A percentile compares a stretch with the other conserved stretches of the same genome.
Evolutionary conservation across 1,140 invertebrate species (phyloP).

Genomic region (Caligus rogercresseyi): DNA sequence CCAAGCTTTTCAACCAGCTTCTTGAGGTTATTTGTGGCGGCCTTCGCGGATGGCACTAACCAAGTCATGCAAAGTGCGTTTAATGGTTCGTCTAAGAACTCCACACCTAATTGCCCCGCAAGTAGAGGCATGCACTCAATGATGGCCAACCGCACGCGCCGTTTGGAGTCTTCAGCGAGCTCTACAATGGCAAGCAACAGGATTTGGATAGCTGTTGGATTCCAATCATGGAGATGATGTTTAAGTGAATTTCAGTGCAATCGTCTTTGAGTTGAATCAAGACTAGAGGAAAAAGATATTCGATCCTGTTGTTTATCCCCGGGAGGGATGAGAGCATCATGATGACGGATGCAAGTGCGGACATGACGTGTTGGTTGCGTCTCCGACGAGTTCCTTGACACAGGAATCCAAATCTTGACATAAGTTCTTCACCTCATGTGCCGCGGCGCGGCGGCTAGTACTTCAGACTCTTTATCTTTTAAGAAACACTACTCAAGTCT

Average conservation of each 20-base stretch:
- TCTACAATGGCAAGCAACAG: slow-evolving; percentile 96
- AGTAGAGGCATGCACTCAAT: slow-evolving; percentile 97
- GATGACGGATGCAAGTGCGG: slow-evolving; percentile 91
- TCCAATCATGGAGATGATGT: slow-evolving; percentile 85
- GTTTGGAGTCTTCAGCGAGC: slow-evolving; percentile 95
- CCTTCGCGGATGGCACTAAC: slow-evolving; percentile 93
- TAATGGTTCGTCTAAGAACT: slow-evolving; percentile 98
- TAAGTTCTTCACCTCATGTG: slow-evolving; percentile 80
- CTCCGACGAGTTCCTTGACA: slow-evolving; percentile 89
- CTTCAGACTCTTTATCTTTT: slow-evolving; percentile 96
- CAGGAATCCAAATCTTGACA: slow-evolving; percentile 85
- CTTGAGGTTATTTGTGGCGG: slow-evolving; percentile 88
- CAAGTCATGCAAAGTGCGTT: slow-evolving; percentile 95
- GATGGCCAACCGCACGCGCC: slow-evolving; percentile 89
- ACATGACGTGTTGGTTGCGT: slow-evolving; percentile 97
- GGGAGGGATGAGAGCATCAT: slow-evolving; percentile 98
- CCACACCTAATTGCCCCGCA: slow-evolving; percentile 78
- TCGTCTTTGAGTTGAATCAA: slow-evolving; percentile 95
- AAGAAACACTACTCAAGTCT: slow-evolving; percentile 45
- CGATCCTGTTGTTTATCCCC: slow-evolving; percentile 91
- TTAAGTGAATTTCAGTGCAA: slow-evolving; percentile 94
- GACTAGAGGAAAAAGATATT: slow-evolving; percentile 90
- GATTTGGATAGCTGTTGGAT: slow-evolving; percentile 59
- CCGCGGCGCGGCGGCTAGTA: slow-evolving; percentile 87
- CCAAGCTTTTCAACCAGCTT: slow-evolving; percentile 97